Conservation (phyloP, 2,797 vertebrate genomes). For the Dipus sagitta region DNA sequence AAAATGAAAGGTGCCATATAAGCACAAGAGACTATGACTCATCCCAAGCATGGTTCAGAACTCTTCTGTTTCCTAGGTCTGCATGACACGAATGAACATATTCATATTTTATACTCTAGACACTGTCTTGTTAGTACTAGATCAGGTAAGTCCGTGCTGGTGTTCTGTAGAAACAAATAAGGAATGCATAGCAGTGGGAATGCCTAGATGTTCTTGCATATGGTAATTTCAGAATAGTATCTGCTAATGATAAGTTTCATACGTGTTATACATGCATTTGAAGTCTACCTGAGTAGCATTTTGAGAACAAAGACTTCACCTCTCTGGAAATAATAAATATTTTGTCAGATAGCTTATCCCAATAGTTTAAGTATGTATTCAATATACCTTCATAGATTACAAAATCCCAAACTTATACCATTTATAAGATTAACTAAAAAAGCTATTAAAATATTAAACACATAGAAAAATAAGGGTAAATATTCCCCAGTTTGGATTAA, state of each 20-base stretch:
- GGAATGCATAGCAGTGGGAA: background rate
- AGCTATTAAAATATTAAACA: background rate
- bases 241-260: background rate
- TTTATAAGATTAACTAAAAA: constrained; percentile 9
- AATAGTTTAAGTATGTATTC: background rate
- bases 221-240: background rate
- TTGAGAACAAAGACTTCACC: background rate
- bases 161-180: background rate
- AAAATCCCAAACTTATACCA: background rate
- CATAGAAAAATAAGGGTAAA: background rate
- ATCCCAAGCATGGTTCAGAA: background rate
- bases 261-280: background rate
- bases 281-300: background rate
- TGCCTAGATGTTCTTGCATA: background rate
- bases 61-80: background rate
- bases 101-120: background rate
- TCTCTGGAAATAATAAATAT: background rate
- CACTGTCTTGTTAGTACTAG: background rate
- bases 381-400: background rate
- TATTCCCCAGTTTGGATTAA: background rate
- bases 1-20: background rate
- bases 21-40: background rate
- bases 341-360: constrained; percentile 3
- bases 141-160: background rate
- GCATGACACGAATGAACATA: background rate